Conservation (phyloP, 2,797 vertebrate genomes). For the Glyptemys insculpta region DNA sequence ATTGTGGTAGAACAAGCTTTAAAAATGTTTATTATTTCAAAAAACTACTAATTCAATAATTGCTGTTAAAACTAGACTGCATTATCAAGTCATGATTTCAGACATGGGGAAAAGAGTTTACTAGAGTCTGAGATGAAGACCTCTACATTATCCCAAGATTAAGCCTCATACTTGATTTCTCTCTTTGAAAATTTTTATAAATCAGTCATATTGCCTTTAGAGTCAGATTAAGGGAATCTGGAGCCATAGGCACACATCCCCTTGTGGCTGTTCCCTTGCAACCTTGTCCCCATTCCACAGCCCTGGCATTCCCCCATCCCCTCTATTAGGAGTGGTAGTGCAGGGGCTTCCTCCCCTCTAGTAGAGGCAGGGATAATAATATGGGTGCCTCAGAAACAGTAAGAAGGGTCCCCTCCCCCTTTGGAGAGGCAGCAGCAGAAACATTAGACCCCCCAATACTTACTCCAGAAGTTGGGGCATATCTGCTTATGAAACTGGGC, state of each 20-base stretch:
- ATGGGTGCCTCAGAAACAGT: background rate
- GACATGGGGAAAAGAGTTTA: background rate
- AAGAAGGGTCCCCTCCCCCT: background rate
- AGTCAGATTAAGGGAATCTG: background rate
- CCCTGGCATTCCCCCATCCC: background rate
- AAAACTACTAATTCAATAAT: background rate
- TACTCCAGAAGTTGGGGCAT: rapidly evolving
- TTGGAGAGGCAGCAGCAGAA: background rate
- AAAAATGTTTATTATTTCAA: background rate
- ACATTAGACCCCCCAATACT: background rate
- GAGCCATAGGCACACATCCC: background rate
- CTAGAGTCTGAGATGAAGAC: background rate
- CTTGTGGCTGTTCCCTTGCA: background rate
- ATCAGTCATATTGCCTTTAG: background rate
- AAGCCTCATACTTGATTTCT: background rate
- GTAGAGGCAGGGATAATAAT: background rate
- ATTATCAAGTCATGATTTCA: background rate
- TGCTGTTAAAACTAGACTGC: background rate
- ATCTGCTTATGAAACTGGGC: background rate
- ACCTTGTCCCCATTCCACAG: background rate
- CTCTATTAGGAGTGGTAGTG: background rate
- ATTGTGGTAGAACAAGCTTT: background rate
- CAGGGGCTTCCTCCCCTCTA: background rate
- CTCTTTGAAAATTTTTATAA: background rate
- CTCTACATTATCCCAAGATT: background rate